phyloP scores from a whole-genome alignment of 2,888 invertebrate genomes.

The Isoperla grammatica region DNA sequence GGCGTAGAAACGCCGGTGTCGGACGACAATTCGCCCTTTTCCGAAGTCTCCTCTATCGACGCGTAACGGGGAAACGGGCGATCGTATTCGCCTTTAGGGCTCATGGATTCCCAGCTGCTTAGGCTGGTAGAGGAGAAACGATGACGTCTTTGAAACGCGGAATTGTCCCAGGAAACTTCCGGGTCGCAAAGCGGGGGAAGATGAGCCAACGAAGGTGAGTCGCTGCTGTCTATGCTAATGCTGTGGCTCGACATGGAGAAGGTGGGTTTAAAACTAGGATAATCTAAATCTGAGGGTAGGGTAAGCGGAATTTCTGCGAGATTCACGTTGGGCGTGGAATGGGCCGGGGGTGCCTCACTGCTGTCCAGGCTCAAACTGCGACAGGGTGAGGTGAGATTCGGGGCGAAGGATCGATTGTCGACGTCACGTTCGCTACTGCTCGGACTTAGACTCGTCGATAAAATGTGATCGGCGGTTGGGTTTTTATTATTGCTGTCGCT shows the following conservation, averaged over 20 bases:
- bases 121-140: conserved; percentile 26
- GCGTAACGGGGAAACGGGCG: not conserved
- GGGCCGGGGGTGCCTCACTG: not conserved
- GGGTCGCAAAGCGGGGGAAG: not conserved
- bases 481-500: not conserved
- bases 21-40: not conserved
- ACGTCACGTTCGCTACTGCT: not conserved
- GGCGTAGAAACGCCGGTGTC: not conserved
- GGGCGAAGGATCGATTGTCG: not conserved
- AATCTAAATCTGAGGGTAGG: too few relatives aligned
- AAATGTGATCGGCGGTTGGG: not conserved
- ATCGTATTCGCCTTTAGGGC: not conserved
- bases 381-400: not conserved
- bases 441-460: not conserved
- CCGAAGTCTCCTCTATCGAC: not conserved
- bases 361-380: not conserved
- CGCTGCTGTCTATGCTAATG: conserved; percentile 1
- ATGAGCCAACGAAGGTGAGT: not conserved
- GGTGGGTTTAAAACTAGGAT: not conserved
- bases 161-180: not conserved
- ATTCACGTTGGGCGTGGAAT: not conserved
- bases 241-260: not conserved
- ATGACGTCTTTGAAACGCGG: not conserved
- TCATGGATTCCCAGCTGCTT: conserved; percentile 26
- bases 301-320: not conserved